Conservation (phyloP, 2,797 vertebrate species). For the Adelosebastes latens region DNA sequence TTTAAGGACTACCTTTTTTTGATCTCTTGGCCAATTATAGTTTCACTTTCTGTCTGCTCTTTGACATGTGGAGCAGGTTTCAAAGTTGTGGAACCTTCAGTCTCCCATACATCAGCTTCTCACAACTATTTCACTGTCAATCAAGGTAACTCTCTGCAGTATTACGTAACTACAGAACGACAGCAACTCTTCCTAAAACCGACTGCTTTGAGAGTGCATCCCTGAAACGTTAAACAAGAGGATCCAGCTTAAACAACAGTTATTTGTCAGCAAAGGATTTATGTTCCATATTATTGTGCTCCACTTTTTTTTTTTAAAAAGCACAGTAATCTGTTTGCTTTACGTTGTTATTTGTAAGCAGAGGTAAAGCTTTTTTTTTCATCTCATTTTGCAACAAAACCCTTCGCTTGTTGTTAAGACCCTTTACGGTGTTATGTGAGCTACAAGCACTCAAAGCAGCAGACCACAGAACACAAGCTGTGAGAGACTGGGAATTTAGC, state of each 20-base stretch:
- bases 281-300: conserved; percentile 24
- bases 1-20: conserved; percentile 71
- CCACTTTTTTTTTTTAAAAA: neutral
- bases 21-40: conserved; percentile 34
- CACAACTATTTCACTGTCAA: conserved; percentile 46
- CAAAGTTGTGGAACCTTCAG: conserved; percentile 18
- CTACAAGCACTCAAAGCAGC: conserved; percentile 13
- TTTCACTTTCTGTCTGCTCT: conserved; percentile 10
- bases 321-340: conserved; percentile 37
- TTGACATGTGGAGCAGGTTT: conserved; percentile 16
- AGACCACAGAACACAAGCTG: conserved; percentile 14
- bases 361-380: conserved; percentile 11
- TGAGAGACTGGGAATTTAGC: conserved; percentile 43
- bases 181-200: conserved; percentile 71
- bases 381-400: conserved; percentile 31
- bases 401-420: conserved; percentile 15
- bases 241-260: conserved; percentile 41
- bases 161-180: conserved; percentile 57
- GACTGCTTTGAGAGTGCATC: conserved; percentile 30
- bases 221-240: conserved; percentile 35
- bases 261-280: conserved; percentile 61
- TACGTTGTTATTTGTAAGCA: conserved; percentile 15
- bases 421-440: conserved; percentile 11
- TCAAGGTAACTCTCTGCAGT: conserved; percentile 55
- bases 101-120: conserved; percentile 37